Base-by-base conservation (phyloP, 2,888 invertebrate species). In the Trachelus tabidus region DNA sequence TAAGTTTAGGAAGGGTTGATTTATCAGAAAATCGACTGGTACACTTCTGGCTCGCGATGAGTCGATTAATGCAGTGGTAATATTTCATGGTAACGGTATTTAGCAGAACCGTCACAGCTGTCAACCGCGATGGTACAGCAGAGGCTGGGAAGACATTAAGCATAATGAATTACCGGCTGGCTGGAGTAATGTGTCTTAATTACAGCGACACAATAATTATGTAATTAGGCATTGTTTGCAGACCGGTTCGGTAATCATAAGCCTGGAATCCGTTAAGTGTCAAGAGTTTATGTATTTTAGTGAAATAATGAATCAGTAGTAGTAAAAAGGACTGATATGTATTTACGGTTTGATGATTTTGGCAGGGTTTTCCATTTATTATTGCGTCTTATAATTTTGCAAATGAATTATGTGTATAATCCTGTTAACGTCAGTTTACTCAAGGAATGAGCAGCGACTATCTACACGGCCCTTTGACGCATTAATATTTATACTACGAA, bases 181-280 rank as follows among this genome's bases (percentile, higher is more conserved):
- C 85, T 86, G 87, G 87, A 88, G 89, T 88, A 89, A 90, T 90
- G 90, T 89, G 88, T 90, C 90, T 90, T 90, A 90, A 90, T 90
- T 90, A 90, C 86, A 86, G 84, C 83, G 87, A 88, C 86, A 88
- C 88, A 89, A 90, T 90, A 90, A 90, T 90, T 90, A 90, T 89
- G 89, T 89, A 90, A 90, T 90, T 90, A 90, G 89, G 89, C 88
- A 89, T 90, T 90, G 90, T 90, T 90, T 89, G 89, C 86, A 86
- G 84, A 86, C 85, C 86, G 81, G 83, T 73, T 83, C 88, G 84
- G 86, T 89, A 88, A 88, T 88, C 87, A 87, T 86, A 88, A 87
- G 84, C 83, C 84, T 73, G 71, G 35, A 9, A 56, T 56, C 1
- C 40, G 23, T 0, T 56, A 23, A 56, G 40, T 15, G 23, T 56